Evolutionary conservation across 2,113 vertebrate species (phyloP).

Genomic region (Apodemus sylvaticus): DNA sequence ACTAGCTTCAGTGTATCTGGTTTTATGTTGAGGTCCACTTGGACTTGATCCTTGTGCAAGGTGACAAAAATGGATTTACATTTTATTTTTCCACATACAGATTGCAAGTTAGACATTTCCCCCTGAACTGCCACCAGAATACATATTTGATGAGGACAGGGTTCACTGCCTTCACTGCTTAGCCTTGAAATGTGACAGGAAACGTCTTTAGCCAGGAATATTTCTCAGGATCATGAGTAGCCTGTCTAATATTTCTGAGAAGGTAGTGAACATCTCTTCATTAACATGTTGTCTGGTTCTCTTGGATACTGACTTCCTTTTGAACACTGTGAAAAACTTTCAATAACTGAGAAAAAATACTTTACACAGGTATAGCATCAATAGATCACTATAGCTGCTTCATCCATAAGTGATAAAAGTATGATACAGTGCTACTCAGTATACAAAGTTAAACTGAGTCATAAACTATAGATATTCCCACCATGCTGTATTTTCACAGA

Average conservation of each 20-base stretch:
- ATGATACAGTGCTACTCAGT: background rate
- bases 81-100: too few relatives aligned
- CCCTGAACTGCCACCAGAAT: background rate
- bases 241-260: background rate
- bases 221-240: background rate
- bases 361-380: background rate
- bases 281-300: background rate
- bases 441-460: background rate
- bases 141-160: background rate
- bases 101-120: too few relatives aligned
- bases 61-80: too few relatives aligned
- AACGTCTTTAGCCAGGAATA: background rate
- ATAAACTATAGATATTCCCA: background rate
- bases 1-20: too few relatives aligned
- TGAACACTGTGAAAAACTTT: background rate
- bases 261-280: background rate
- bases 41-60: too few relatives aligned
- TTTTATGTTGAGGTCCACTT: too few relatives aligned
- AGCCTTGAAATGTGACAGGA: background rate
- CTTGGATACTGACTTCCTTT: background rate
- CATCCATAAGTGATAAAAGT: background rate
- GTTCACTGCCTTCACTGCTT: background rate
- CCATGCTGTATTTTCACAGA: background rate
- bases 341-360: background rate
- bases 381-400: background rate